Base-by-base conservation (phyloP, 1,140 invertebrate genomes). In the Monochamus saltuarius region DNA sequence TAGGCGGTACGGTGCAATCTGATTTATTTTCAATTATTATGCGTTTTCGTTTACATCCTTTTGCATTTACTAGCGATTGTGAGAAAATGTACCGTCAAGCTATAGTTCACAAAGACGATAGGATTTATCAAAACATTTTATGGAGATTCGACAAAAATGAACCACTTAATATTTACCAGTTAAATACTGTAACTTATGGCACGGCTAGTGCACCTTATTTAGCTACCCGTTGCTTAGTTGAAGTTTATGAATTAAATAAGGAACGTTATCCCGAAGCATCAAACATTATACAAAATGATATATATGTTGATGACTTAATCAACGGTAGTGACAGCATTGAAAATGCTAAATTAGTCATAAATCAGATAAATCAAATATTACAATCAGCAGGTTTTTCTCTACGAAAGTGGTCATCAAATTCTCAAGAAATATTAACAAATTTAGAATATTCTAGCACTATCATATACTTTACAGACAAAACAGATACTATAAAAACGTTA, bases 41-140 rank as follows among this genome's bases (percentile, higher is more conserved):
- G 17, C 70, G 75, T 45, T 80, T 77, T 70, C 47, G 78, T 36
- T 57, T 56, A 36, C 67, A 76, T 55, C 58, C 37, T n/a, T 50
- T 74, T 34, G 73, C 70, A 22, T 64, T 80, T 13, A 62, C 66
- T 14, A 70, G 71, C 10, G 78, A 80, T 53, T 67, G 78, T 7
- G 62, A 65, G 10, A 72, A 78, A 57, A 76, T 76, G 66, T 79
- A 75, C 47, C 51, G 72, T 7, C 73, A 77, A 60, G 66, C 76
- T 13, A 14, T 64, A 14, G 46, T 75, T 4, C 52, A 63, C 39
- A 42, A 56, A 9, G 37, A 57, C 13, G 65, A 75, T 59, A 56
- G 64, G 16, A 29, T 40, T 37, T 62, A 68, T 19, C 73, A 74
- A 51, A 56, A 57, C 14, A 73, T 74, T 53, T 50, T 72, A 39